Conservation (phyloP, 2,113 vertebrate species). For the Erpornis zantholeuca region DNA sequence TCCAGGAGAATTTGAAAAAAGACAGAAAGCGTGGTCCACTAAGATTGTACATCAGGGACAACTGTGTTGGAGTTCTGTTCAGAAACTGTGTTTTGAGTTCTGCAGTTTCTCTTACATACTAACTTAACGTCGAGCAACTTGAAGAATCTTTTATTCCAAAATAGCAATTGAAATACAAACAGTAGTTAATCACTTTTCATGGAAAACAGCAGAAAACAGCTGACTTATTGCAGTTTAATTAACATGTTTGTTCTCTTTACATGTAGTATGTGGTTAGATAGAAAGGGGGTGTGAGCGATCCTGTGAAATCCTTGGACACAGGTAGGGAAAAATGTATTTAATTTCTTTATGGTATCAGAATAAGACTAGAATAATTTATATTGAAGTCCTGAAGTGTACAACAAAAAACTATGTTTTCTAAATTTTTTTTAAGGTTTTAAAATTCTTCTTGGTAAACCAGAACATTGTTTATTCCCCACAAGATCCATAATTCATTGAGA, state of each 20-base stretch:
- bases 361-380: background rate
- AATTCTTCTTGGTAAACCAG: background rate
- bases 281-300: background rate
- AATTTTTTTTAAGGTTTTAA: background rate
- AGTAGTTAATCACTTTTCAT: background rate
- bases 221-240: background rate
- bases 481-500: slow-evolving; percentile 8
- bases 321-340: background rate
- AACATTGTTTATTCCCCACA: background rate
- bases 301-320: background rate
- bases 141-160: background rate
- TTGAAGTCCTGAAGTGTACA: background rate
- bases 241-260: background rate
- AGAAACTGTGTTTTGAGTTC: background rate
- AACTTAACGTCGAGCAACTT: background rate
- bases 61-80: background rate
- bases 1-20: background rate
- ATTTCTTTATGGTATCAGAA: background rate
- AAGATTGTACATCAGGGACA: fast-evolving
- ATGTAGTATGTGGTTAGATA: background rate
- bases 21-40: background rate
- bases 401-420: background rate
- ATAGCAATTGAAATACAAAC: background rate
- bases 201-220: background rate
- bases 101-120: background rate